Percentiles rank a stretch among this genome's conserved stretches.
Conservation (phyloP, 2,797 vertebrate species). For the Crypturellus tataupa region DNA sequence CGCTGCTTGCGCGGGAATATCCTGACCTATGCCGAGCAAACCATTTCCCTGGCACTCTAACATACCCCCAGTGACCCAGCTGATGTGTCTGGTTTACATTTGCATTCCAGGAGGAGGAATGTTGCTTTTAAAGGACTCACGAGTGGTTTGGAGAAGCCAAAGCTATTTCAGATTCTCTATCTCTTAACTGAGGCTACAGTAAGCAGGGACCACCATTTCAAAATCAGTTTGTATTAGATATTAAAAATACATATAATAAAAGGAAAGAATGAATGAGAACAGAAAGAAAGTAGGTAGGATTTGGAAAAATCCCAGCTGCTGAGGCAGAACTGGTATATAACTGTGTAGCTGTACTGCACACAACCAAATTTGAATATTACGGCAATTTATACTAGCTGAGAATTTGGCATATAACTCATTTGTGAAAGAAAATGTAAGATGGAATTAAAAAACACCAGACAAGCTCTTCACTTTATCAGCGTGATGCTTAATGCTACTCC, state of each 20-base stretch:
- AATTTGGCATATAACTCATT: neutral
- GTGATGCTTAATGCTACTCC: neutral
- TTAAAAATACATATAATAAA: neutral
- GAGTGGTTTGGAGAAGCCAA: slow-evolving; percentile 3
- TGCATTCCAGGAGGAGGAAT: slow-evolving; percentile 42
- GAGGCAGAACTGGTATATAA: neutral
- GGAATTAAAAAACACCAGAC: neutral
- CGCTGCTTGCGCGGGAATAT: neutral
- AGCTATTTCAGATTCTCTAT: slow-evolving; percentile 11
- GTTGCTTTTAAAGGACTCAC: neutral
- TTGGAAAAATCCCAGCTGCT: neutral
- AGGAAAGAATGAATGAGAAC: neutral
- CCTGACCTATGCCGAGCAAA: slow-evolving; percentile 25
- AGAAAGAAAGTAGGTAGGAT: neutral
- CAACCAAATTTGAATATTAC: neutral
- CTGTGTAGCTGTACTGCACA: neutral
- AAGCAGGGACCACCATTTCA: neutral
- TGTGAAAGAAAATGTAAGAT: neutral
- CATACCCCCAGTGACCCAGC: slow-evolving; percentile 9
- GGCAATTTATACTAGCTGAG: neutral
- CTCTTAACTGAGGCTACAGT: neutral
- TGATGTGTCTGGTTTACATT: slow-evolving; percentile 7
- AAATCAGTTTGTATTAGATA: neutral
- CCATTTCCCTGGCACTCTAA: neutral
- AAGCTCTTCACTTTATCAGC: neutral